Base-by-base conservation (phyloP, 2,888 invertebrate genomes). In the Lumbricus terrestris region DNA sequence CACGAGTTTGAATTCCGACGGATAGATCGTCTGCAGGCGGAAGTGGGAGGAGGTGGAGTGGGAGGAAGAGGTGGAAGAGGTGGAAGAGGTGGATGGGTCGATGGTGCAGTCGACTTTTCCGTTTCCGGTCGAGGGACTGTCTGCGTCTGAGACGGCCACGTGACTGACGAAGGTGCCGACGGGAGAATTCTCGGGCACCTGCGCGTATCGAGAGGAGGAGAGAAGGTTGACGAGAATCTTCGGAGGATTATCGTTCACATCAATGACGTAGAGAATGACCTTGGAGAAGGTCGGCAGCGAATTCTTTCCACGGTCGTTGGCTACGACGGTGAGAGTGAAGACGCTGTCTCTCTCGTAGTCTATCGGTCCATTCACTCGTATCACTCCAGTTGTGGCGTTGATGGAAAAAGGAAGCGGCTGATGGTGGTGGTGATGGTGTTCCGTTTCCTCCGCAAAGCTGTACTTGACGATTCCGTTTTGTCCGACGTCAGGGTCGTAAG, bases 401-500 rank as follows among this genome's bases (percentile, higher is more conserved):
- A 92, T 90, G 1, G 89, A 91, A 38, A 92, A 92, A 5, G 91
- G 54, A n/a, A 40, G 91, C 42, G 85, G 90, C 18, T 85, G 82
- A 16, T 42, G 33, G 40, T 90, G 83, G 2, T 91, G 91, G 33
- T 42, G 42, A 42, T 42, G 42, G 4, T 54, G 54, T 5, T 69
- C 69, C 29, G 69, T 69, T 38, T 83, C 40, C 15, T 69, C 35
- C 6, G 90, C 89, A 34, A 92, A 90, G 38, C 91, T 85, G 90
- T 92, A 92, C 47, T 35, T 97, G 91, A 99, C 96, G 69, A 97
- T 96, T 89, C 98, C 97, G 95, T 99, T 99, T 91, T 97, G 96
- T 2, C 98, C 98, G 92, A 97, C 96, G 95, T 99, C 99, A 92
- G 96, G 96, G 95, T 99, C 99, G 91, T 91, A 88, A 8, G 98